Conservation (phyloP, 1,140 invertebrate genomes). For the Papilio aristodemus region DNA sequence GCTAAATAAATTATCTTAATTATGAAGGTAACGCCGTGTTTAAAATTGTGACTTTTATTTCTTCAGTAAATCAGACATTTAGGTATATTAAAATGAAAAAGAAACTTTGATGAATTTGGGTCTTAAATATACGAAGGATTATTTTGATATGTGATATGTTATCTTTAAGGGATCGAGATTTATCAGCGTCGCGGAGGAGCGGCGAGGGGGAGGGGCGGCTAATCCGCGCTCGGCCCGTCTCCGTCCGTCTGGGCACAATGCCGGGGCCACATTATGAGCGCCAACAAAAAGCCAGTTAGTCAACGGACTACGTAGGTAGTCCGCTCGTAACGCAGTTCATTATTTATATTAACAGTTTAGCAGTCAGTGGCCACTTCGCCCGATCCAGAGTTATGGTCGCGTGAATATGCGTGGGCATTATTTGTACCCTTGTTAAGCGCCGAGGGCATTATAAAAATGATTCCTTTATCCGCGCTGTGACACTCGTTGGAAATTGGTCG, state of each 20-base stretch:
- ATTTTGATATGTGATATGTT: slow-evolving; percentile 32
- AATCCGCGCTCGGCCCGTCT: slow-evolving; percentile 41
- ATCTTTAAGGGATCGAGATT: slow-evolving; percentile 35
- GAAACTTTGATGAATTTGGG: slow-evolving; percentile 9
- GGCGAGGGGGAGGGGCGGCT: slow-evolving; percentile 35
- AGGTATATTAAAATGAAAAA: not conserved
- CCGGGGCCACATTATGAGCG: slow-evolving; percentile 53
- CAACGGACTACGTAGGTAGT: slow-evolving; percentile 67
- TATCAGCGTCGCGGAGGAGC: slow-evolving; percentile 37
- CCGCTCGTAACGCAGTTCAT: slow-evolving; percentile 76
- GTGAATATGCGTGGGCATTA: slow-evolving; percentile 80
- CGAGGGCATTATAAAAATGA: slow-evolving; percentile 81
- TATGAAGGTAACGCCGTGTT: not conserved
- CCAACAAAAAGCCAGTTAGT: slow-evolving; percentile 73
- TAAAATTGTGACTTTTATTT: not conserved
- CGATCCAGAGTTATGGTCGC: slow-evolving; percentile 74
- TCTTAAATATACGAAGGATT: not conserved
- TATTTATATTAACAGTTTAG: slow-evolving; percentile 81
- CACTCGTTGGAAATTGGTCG: slow-evolving; percentile 78
- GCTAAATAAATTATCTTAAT: slow-evolving; percentile 13
- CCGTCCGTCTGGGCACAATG: slow-evolving; percentile 38
- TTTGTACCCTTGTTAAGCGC: slow-evolving; percentile 81
- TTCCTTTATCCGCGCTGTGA: slow-evolving; percentile 79
- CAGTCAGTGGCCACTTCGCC: slow-evolving; percentile 68
- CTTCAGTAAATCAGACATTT: not conserved